phyloP scores from a whole-genome alignment of 2,888 invertebrate genomes.

The Mystacides longicornis region DNA sequence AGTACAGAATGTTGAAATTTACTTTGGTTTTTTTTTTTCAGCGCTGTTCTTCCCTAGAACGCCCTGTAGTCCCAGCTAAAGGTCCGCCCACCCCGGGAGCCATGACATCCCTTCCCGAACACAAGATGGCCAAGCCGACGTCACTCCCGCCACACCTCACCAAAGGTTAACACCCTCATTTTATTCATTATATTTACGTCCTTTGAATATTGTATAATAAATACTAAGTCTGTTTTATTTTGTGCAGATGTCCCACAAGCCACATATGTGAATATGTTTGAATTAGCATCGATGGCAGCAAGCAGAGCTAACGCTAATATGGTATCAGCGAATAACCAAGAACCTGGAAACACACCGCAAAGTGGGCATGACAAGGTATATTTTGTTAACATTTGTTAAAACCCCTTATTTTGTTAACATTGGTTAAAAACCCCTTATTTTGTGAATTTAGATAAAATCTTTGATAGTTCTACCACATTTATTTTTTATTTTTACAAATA shows the following conservation, averaged over 20 bases:
- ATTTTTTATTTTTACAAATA: neutral
- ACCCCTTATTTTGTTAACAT: too few relatives aligned
- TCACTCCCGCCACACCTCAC: conserved; percentile 70
- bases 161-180: conserved; percentile 47
- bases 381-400: too few relatives aligned
- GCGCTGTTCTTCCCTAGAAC: conserved; percentile 81
- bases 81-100: conserved; percentile 37
- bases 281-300: conserved; percentile 76
- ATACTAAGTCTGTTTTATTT: conserved; percentile 10
- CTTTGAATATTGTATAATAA: neutral
- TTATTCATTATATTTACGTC: neutral
- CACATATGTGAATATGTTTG: conserved; percentile 88
- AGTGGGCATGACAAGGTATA: conserved; percentile 47
- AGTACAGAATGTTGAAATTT: too few relatives aligned
- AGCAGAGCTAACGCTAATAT: conserved; percentile 51
- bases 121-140: conserved; percentile 54
- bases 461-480: too few relatives aligned
- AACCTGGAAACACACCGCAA: conserved; percentile 5
- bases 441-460: too few relatives aligned
- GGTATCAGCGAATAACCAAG: conserved; percentile 1
- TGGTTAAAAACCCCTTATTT: too few relatives aligned
- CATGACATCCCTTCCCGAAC: conserved; percentile 46
- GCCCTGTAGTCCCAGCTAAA: conserved; percentile 61
- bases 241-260: conserved; percentile 58
- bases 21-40: conserved; percentile 32